Evolutionary conservation across 2,113 vertebrate species (phyloP), one percentile per base, ranked within the genome.

Genomic region (Tenrec ecaudatus): DNA sequence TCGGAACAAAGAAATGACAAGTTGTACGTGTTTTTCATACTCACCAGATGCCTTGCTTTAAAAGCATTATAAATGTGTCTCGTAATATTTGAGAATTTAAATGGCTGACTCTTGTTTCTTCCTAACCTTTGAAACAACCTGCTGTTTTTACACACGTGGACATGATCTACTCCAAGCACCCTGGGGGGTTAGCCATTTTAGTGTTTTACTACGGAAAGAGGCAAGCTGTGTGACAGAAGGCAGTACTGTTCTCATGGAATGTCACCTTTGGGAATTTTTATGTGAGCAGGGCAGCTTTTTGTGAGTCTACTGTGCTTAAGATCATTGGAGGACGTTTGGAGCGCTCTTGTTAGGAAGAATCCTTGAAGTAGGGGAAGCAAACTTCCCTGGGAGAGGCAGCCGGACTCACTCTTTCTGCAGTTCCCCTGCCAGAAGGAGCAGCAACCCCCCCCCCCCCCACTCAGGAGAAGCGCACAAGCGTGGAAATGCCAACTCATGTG

Each of bases 61-160:
- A 68, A 66, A 68, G 66, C 66, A 68, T 31, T 31, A 31, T 15
- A 93, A 94, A 31, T 53, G 88, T 86, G 91, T 88, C 76, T 36
- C 84, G 90, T 80, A 76, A 92, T 91, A 88, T 53, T 95, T 94
- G 64, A 82, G 15, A 47, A 69, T 53, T 92, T 91, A 89, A 94
- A 88, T 91, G 73, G n/a, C 75, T 92, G 20, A 25, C 40, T 92
- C 91, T 82, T 87, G 76, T 94, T 89, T n/a, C 64, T 89, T n/a
- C 64, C 88, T 91, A 90, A 33, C 64, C 58, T 62, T 62, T 62
- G 60, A 62, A 62, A 89, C 82, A 91, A 84, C 81, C 43, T 47
- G 71, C 75, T 86, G 76, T 60, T 91, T 76, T 89, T 92, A 43
- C 38, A 33, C 85, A 19, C 75, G 40, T 36, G 10, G 29, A 31